Percentiles rank a stretch among this genome's conserved stretches.
These are phyloP conservation scores for Neogobius melanostomus DNA, from an alignment of 2,113 vertebrate species.

Conservation along the genomic window DNA sequence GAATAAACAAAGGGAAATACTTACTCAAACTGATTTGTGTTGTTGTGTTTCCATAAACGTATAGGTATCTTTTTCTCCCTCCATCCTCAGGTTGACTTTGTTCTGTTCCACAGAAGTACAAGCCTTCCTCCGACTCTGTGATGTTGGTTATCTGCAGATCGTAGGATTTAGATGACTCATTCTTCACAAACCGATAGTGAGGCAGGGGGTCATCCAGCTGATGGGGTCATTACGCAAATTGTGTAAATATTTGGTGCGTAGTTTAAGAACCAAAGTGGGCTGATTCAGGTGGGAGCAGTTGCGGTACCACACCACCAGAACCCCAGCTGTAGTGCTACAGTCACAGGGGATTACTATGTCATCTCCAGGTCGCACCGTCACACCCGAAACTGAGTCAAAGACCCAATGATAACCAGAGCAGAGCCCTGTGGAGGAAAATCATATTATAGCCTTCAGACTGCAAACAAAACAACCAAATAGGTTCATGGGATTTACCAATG, in stretches of 20 bases:
- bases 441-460: too few relatives aligned
- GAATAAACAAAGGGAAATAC: constrained; percentile 6
- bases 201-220: neutral
- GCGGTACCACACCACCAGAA: constrained; percentile 37
- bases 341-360: constrained; percentile 44
- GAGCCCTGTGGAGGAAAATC: too few relatives aligned
- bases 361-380: constrained; percentile 34
- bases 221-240: neutral
- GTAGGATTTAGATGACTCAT: neutral
- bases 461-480: too few relatives aligned
- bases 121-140: constrained; percentile 32
- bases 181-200: neutral
- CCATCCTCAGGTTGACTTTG: fast-evolving
- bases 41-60: constrained; percentile 15
- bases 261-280: constrained; percentile 19
- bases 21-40: constrained; percentile 26
- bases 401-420: too few relatives aligned
- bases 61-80: too few relatives aligned
- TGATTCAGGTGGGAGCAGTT: constrained; percentile 54
- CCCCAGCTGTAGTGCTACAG: neutral
- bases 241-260: neutral
- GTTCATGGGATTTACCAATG: too few relatives aligned
- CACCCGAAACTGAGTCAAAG: constrained; percentile 1
- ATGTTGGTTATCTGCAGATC: constrained; percentile 39
- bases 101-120: constrained; percentile 53